Conservation (phyloP, 1,140 invertebrate genomes). For the Brachystomella parvula region DNA sequence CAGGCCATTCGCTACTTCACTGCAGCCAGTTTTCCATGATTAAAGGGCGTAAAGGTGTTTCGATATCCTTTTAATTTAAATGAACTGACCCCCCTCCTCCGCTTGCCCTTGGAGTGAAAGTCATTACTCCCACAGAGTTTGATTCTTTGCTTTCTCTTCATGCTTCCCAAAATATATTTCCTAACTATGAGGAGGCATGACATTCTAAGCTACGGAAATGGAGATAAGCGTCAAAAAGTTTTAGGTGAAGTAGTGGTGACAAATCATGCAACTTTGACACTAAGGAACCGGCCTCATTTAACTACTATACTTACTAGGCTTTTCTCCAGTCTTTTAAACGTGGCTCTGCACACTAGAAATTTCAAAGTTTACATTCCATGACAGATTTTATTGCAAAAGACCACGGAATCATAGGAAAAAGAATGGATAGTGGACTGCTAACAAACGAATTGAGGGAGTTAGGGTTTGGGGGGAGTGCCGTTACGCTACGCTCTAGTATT, state of each 20-base stretch:
- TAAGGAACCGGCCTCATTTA: background rate
- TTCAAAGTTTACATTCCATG: background rate
- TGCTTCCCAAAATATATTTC: background rate
- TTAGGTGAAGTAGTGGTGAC: slow-evolving; percentile 31
- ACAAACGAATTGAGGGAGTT: background rate
- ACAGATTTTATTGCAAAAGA: slow-evolving; percentile 9
- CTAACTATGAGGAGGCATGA: slow-evolving; percentile 3
- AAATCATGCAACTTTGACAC: slow-evolving; percentile 30
- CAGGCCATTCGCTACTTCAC: slow-evolving; percentile 1
- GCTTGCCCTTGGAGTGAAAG: background rate
- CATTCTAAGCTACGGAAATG: background rate
- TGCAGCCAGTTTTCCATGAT: background rate
- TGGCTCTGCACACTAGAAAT: background rate
- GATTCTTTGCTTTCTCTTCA: background rate
- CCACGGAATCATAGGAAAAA: background rate
- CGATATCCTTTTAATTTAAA: background rate
- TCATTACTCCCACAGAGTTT: background rate
- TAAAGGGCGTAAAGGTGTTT: background rate
- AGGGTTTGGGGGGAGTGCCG: background rate
- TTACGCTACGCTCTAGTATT: background rate
- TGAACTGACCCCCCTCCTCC: background rate
- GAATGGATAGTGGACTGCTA: background rate
- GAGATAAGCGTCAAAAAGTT: slow-evolving; percentile 30
- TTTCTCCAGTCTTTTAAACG: background rate
- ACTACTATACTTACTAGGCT: too few relatives aligned